Conservation (phyloP, 1,140 invertebrate genomes). For the Drosophila melanica region DNA sequence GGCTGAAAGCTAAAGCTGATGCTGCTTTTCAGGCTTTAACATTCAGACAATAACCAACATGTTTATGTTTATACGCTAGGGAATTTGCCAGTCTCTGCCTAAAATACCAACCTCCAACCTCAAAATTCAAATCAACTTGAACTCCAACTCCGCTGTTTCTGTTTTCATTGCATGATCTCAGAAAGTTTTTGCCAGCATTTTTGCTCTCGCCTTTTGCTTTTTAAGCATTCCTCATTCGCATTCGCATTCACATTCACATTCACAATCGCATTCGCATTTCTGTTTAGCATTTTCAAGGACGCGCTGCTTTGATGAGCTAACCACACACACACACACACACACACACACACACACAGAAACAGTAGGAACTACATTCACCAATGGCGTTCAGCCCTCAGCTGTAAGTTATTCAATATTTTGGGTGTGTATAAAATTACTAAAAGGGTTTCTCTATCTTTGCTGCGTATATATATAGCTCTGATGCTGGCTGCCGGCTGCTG, state of each 20-base stretch:
- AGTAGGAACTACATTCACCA: conserved; percentile 5
- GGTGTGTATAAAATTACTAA: conserved; percentile 59
- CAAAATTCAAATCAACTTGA: conserved; percentile 1
- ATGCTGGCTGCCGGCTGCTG: conserved; percentile 13
- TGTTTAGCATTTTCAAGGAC: conserved; percentile 57
- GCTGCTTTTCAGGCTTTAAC: conserved; percentile 28
- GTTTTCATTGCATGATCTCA: conserved; percentile 5
- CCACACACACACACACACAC: neutral
- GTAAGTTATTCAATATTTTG: conserved; percentile 59
- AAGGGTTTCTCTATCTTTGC: conserved; percentile 41
- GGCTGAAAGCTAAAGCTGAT: conserved; percentile 12
- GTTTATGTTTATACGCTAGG: conserved; percentile 54
- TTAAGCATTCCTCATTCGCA: conserved; percentile 41
- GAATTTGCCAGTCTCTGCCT: conserved; percentile 32
- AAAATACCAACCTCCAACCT: neutral
- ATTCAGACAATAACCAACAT: conserved; percentile 56
- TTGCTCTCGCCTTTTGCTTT: conserved; percentile 23
- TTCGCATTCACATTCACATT: conserved; percentile 22
- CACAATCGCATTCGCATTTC: conserved; percentile 27
- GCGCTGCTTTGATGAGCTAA: conserved; percentile 40
- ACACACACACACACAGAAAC: neutral
- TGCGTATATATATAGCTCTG: neutral
- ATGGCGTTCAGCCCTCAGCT: conserved; percentile 30
- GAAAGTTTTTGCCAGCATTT: conserved; percentile 31
- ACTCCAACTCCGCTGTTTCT: neutral